These are phyloP conservation scores for Tipula confusa DNA, from an alignment of 2,888 invertebrate genomes.

Conservation along the genomic window DNA sequence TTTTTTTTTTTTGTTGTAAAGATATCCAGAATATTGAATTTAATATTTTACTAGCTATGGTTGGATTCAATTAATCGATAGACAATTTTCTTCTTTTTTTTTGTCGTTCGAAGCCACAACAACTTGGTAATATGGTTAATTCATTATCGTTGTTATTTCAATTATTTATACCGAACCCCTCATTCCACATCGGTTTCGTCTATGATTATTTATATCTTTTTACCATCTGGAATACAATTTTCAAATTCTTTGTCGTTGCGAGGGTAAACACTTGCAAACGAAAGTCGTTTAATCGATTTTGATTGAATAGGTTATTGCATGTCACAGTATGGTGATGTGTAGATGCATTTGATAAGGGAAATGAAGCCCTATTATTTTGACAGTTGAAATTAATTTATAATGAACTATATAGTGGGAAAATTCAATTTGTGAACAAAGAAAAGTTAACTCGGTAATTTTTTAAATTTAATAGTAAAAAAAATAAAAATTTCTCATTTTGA, in stretches of 20 bases:
- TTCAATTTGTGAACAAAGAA: no score
- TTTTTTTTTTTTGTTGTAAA: no score
- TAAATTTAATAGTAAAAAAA: no score
- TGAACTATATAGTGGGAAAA: no score
- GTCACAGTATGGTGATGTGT: neutral
- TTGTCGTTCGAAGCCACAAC: neutral
- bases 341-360: neutral
- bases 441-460: no score
- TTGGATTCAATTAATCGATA: neutral
- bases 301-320: slow-evolving; percentile 15
- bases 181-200: neutral
- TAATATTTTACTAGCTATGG: neutral
- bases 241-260: neutral
- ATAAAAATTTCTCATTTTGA: no score
- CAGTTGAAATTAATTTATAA: no score
- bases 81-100: no score
- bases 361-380: no score
- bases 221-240: slow-evolving; percentile 1
- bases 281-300: neutral
- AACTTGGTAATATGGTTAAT: no score
- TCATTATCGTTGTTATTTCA: neutral
- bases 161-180: neutral
- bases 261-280: neutral
- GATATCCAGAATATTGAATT: neutral
- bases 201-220: neutral